Evolutionary conservation across 2,797 vertebrate genomes (phyloP), one percentile per base, ranked within the genome.

Genomic region (Liparis tanakae): DNA sequence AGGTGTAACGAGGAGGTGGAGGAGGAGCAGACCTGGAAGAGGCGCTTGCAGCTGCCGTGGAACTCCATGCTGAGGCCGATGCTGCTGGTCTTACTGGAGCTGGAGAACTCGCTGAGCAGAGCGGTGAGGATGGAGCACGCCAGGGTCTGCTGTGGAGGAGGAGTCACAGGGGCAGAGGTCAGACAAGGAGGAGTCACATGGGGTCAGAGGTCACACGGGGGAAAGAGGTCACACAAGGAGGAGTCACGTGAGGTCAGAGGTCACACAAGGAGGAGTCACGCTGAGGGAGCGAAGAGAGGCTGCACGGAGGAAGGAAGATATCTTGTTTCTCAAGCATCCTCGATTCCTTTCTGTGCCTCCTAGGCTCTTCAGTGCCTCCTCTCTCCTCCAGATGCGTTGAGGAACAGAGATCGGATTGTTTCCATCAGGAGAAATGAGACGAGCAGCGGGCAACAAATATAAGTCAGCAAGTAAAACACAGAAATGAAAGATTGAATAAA

Each of bases 61-160:
- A 99, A 99, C 92, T 99, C 98, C 98, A 99, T 99, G 90, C 97
- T 99, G 86, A 99, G 95, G 82, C 98, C 98, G 80, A 99, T 99
- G 93, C 98, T 99, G 94, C 98, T 99, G 88, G 98, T 99, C 94
- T 99, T 99, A 91, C 95, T 99, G 89, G 98, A 99, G 94, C 98
- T 99, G 92, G 98, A 99, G 92, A 99, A 99, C 90, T 99, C 98
- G 6, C 96, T 98, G 89, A 99, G 94, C 64, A 99, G 90, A 10
- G 98, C 98, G 0, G 96, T 99, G 80, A 99, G 94, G 93, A 99
- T 99, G 92, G 97, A 99, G 93, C 98, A 99, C 72, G 97, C 98
- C 94, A 99, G 92, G 0, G 97, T 99, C 96, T 99, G 98, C 98
- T 99, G 93, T 57, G 87, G 92, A 43, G 79, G 5, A 77, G 17